A percentile compares a stretch with the other conserved stretches of the same genome.
Conservation (phyloP, 2,113 vertebrate genomes). For the Ploceus nigricollis region DNA sequence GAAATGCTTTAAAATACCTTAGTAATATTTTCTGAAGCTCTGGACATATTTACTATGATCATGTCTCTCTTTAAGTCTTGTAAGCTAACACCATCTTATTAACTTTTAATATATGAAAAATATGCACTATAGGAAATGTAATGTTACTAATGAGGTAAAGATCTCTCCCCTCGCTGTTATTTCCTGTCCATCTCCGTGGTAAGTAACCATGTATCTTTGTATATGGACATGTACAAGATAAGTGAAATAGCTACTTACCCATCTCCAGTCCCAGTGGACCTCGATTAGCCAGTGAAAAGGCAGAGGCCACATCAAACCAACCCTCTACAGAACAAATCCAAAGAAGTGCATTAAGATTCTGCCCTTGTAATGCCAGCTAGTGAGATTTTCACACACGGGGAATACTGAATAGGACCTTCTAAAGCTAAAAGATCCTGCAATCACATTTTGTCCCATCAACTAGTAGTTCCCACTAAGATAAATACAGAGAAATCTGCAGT, state of each 20-base stretch:
- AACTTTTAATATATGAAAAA: slow-evolving; percentile 64
- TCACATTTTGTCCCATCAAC: background rate
- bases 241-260: slow-evolving; percentile 56
- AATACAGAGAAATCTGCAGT: background rate
- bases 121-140: slow-evolving; percentile 40
- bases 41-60: background rate
- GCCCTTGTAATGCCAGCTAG: slow-evolving; percentile 34
- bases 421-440: background rate
- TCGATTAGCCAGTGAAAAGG: slow-evolving; percentile 38
- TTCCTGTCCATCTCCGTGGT: slow-evolving; percentile 52
- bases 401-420: background rate
- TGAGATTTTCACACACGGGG: background rate
- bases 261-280: slow-evolving; percentile 36
- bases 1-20: background rate
- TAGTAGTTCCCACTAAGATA: background rate
- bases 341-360: slow-evolving; percentile 40
- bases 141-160: slow-evolving; percentile 47
- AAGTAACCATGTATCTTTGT: slow-evolving; percentile 60
- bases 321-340: background rate
- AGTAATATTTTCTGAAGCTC: background rate
- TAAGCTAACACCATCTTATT: slow-evolving; percentile 42
- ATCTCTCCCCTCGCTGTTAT: slow-evolving; percentile 35
- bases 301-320: slow-evolving; percentile 23
- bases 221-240: slow-evolving; percentile 20
- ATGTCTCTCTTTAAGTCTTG: background rate